phyloP scores from a whole-genome alignment of 1,140 invertebrate genomes.

The Chironomus tepperi region DNA sequence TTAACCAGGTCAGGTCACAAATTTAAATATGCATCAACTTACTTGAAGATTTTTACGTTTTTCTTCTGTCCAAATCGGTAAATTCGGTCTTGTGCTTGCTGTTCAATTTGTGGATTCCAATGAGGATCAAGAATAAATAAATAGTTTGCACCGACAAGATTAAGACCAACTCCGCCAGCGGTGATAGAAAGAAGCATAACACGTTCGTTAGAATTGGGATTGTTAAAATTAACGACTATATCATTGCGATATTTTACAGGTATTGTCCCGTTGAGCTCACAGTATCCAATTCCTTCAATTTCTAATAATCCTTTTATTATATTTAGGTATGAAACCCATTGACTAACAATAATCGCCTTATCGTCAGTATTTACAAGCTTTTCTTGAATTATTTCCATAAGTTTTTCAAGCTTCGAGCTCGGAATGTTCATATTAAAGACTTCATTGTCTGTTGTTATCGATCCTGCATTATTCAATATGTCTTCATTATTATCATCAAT shows the following conservation, averaged over 20 bases:
- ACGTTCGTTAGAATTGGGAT: slow-evolving; percentile 43
- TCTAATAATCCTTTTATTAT: slow-evolving; percentile 56
- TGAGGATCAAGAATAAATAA: slow-evolving; percentile 82
- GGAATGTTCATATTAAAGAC: slow-evolving; percentile 50
- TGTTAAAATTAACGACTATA: slow-evolving; percentile 66
- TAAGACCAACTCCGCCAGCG: slow-evolving; percentile 85
- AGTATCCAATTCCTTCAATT: slow-evolving; percentile 43
- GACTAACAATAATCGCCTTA: slow-evolving; percentile 77
- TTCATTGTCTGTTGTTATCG: slow-evolving; percentile 55
- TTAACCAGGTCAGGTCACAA: slow-evolving; percentile 23
- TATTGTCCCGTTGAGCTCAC: slow-evolving; percentile 58
- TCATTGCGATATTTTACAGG: slow-evolving; percentile 50
- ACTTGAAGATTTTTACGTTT: slow-evolving; percentile 76
- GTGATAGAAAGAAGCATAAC: slow-evolving; percentile 74
- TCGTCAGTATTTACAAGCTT: slow-evolving; percentile 50
- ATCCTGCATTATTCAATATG: slow-evolving; percentile 26
- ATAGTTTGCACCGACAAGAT: slow-evolving; percentile 84
- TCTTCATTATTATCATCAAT: slow-evolving; percentile 41
- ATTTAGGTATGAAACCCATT: slow-evolving; percentile 71
- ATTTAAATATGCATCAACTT: slow-evolving; percentile 32
- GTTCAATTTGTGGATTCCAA: slow-evolving; percentile 92
- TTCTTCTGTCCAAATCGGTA: slow-evolving; percentile 82
- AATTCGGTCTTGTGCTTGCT: slow-evolving; percentile 85
- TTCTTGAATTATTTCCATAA: slow-evolving; percentile 49
- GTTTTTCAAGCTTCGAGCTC: slow-evolving; percentile 56